Conservation (phyloP, 2,113 vertebrate species). For the Tychaedon coryphoeus region DNA sequence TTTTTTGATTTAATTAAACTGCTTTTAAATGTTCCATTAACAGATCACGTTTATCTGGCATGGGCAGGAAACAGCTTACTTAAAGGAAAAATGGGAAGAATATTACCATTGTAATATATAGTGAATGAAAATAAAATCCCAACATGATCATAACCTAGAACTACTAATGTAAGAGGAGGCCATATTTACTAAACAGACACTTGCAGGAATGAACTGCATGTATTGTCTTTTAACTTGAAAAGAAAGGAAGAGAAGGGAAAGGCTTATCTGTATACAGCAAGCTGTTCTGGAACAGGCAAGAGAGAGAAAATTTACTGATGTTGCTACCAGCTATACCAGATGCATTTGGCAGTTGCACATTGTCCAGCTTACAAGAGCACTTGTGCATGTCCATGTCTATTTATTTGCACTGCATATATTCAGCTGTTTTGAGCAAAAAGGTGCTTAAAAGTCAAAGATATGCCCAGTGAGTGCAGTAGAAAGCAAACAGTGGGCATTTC, state of each 20-base stretch:
- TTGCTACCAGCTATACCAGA: background rate
- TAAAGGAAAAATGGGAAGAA: background rate
- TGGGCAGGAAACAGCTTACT: background rate
- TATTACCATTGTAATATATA: background rate
- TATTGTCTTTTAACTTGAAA: background rate
- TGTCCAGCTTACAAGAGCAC: fast-evolving
- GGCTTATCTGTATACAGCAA: background rate
- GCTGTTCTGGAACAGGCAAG: background rate
- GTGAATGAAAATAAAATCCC: background rate
- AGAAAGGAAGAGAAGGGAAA: background rate
- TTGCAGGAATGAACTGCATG: background rate
- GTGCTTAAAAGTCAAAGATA: background rate
- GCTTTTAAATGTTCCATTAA: background rate
- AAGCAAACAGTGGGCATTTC: background rate
- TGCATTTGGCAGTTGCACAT: background rate
- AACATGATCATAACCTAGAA: background rate
- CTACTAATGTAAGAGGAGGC: background rate
- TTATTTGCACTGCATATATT: background rate
- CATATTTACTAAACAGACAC: background rate
- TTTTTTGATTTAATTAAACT: background rate
- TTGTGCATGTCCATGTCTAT: background rate
- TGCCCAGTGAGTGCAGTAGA: background rate
- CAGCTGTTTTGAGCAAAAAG: background rate
- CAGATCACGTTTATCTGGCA: background rate
- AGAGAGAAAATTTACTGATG: background rate